A percentile compares a stretch with the other conserved stretches of the same genome.
phyloP scores from a whole-genome alignment of 1,140 invertebrate genomes.

The Chymomyza costata region DNA sequence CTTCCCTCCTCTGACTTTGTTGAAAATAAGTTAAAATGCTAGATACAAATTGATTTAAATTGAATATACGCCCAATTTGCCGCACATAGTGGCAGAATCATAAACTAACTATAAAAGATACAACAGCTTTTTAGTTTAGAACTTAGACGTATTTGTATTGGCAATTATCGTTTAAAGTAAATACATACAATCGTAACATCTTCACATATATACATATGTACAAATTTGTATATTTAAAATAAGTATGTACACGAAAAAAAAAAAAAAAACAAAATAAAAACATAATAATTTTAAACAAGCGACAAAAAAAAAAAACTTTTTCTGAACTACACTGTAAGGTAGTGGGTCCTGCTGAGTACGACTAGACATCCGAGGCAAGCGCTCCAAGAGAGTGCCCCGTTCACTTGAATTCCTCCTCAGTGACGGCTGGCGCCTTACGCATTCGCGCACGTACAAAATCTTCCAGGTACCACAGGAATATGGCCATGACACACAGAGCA shows the following conservation, averaged over 20 bases:
- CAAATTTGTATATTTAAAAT: no score
- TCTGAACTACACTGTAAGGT: constrained; percentile 32
- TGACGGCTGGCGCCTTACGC: constrained; percentile 37
- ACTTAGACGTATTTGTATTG: no score
- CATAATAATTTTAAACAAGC: constrained; percentile 14
- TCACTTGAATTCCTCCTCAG: constrained; percentile 8
- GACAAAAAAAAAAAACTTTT: constrained; percentile 42
- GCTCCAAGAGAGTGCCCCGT: not conserved
- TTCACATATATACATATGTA: constrained; percentile 27
- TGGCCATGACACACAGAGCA: constrained; percentile 57
- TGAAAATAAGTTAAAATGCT: no score
- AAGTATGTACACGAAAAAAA: constrained; percentile 12
- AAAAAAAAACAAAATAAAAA: constrained; percentile 17
- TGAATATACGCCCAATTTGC: no score
- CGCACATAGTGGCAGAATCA: no score
- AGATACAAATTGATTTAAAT: no score
- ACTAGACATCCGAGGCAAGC: not conserved
- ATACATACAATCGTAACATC: no score
- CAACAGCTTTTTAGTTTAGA: no score
- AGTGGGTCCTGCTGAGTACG: constrained; percentile 4
- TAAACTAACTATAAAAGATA: no score
- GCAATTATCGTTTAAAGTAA: no score
- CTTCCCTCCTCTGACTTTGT: no score
- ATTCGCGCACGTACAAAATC: constrained; percentile 39
- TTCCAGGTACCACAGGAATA: constrained; percentile 58